phyloP scores from a whole-genome alignment of 2,797 vertebrate species.

The Remorina albescens region DNA sequence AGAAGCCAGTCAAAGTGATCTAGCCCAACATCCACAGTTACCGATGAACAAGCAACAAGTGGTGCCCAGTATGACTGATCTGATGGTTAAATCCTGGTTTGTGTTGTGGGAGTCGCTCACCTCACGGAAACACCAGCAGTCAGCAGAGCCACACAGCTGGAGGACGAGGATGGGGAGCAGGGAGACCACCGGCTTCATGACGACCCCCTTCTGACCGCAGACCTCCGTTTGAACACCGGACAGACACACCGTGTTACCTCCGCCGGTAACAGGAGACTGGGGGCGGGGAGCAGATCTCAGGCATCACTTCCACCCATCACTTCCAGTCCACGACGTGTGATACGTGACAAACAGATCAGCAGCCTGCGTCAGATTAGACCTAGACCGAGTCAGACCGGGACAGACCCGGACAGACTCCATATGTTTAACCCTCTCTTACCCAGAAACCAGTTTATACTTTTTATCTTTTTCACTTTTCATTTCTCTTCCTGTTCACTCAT shows the following conservation, averaged over 20 bases:
- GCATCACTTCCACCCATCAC: conserved; percentile 51
- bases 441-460: accelerated
- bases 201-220: conserved; percentile 2
- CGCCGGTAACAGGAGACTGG: not conserved
- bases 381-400: not conserved
- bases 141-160: conserved; percentile 51
- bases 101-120: conserved; percentile 71
- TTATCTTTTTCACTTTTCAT: not conserved
- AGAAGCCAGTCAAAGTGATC: too few species aligned
- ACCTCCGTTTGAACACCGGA: not conserved
- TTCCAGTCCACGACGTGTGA: conserved; percentile 62
- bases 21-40: too few species aligned
- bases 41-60: too few species aligned
- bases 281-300: not conserved
- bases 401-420: too few species aligned
- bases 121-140: conserved; percentile 87
- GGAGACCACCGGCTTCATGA: conserved; percentile 56
- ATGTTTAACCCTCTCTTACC: accelerated
- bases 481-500: conserved; percentile 5
- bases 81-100: too few species aligned
- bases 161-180: conserved; percentile 38
- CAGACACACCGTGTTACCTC: too few species aligned
- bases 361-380: not conserved
- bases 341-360: conserved; percentile 60
- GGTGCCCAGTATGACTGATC: too few species aligned